These are phyloP conservation scores for Sclerurus mexicanus DNA, from an alignment of 2,113 vertebrate genomes.

Conservation along the genomic window DNA sequence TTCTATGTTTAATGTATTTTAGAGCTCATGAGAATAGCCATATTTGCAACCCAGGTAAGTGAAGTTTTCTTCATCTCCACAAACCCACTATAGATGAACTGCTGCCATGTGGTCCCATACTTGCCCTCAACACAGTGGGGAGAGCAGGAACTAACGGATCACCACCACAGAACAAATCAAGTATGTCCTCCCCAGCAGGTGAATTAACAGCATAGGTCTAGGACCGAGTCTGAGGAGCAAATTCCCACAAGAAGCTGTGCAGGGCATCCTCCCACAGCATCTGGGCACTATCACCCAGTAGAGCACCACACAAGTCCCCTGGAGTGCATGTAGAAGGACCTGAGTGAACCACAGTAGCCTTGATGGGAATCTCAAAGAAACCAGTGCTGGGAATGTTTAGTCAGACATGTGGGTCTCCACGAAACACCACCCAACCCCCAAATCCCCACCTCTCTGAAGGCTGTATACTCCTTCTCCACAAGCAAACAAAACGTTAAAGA, in stretches of 20 bases:
- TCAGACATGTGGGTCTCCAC: neutral
- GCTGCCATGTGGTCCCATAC: neutral
- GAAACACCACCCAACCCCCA: neutral
- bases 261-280: neutral
- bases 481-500: neutral
- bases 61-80: neutral
- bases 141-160: accelerated
- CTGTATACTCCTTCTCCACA: neutral
- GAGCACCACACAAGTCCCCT: accelerated
- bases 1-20: neutral
- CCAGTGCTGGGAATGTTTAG: neutral
- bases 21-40: neutral
- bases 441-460: neutral
- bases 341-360: neutral
- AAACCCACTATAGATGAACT: neutral
- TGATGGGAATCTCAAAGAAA: neutral
- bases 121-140: accelerated
- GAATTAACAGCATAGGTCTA: neutral
- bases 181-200: accelerated
- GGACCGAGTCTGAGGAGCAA: neutral
- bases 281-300: neutral
- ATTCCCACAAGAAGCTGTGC: neutral
- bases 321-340: neutral
- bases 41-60: neutral
- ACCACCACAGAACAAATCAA: neutral